These are phyloP conservation scores for Cryptophagus acutangulus DNA, from an alignment of 2,888 invertebrate species.

Conservation along the genomic window DNA sequence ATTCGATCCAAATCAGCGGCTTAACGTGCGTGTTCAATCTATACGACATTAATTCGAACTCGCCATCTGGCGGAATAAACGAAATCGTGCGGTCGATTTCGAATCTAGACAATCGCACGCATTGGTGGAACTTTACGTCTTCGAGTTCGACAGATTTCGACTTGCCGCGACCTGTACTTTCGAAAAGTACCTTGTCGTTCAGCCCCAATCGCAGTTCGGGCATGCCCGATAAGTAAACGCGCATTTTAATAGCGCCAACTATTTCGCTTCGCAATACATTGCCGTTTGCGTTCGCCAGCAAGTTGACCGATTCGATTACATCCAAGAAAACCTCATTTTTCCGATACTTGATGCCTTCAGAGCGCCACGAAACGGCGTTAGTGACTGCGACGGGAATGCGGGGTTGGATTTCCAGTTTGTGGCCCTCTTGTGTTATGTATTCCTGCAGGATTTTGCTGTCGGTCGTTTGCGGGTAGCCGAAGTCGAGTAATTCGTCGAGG, in stretches of 20 bases:
- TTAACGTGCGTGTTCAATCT: constrained; percentile 92
- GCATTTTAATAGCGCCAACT: constrained; percentile 97
- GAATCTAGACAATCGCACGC: constrained; percentile 92
- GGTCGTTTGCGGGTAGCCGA: constrained; percentile 98
- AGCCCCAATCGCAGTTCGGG: constrained; percentile 93
- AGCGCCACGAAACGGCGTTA: constrained; percentile 99
- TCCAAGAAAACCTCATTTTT: constrained; percentile 99
- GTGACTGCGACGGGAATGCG: constrained; percentile 97
- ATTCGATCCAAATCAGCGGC: constrained; percentile 98
- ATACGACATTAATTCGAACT: constrained; percentile 98
- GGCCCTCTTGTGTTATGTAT: constrained; percentile 97
- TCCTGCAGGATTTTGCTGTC: constrained; percentile 97
- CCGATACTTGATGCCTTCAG: constrained; percentile 96
- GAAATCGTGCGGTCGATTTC: constrained; percentile 98
- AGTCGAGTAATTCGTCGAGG: constrained; percentile 93
- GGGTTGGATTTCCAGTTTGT: constrained; percentile 93
- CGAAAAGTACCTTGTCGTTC: constrained; percentile 97
- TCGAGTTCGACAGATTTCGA: constrained; percentile 97
- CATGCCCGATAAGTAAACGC: constrained; percentile 97
- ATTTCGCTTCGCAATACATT: constrained; percentile 96
- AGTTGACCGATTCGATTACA: constrained; percentile 97
- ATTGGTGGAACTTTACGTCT: constrained; percentile 98
- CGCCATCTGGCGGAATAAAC: constrained; percentile 98
- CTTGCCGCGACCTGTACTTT: constrained; percentile 94
- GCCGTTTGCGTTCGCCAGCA: constrained; percentile 92